Evolutionary conservation across 2,113 vertebrate genomes (phyloP).

Genomic region (Erinaceus europaeus): DNA sequence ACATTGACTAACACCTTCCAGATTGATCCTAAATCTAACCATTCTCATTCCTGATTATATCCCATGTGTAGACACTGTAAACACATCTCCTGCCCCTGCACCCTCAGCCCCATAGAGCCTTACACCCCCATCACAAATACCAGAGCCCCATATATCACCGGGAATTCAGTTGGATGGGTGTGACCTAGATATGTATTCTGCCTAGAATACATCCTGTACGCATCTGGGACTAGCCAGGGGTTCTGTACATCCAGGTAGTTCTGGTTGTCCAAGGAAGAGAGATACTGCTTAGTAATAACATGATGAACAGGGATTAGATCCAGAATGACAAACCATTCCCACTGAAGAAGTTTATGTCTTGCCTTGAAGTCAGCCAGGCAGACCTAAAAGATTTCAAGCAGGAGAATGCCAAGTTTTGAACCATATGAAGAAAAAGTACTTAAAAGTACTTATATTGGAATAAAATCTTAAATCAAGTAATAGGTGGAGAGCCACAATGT

Average conservation of each 20-base stretch:
- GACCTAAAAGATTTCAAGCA: slow-evolving; percentile 39
- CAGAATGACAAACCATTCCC: background rate
- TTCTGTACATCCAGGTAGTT: background rate
- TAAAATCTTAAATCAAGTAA: slow-evolving; percentile 49
- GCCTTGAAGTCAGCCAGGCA: slow-evolving; percentile 8
- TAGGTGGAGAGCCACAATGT: background rate
- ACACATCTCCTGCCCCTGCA: background rate
- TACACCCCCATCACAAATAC: background rate
- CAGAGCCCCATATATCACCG: background rate
- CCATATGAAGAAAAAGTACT: slow-evolving; percentile 42
- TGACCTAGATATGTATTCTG: background rate
- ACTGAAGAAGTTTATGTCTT: slow-evolving; percentile 29
- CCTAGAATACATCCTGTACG: background rate
- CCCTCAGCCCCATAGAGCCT: background rate
- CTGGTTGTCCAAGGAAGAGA: background rate
- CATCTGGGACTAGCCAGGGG: background rate
- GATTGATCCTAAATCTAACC: background rate
- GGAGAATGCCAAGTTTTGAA: slow-evolving; percentile 10
- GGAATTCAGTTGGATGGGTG: background rate
- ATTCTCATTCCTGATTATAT: background rate
- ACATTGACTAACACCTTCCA: slow-evolving; percentile 9
- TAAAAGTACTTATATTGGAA: slow-evolving; percentile 2
- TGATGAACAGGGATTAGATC: background rate
- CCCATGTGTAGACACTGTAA: background rate
- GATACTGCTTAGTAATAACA: background rate